These are phyloP conservation scores for Eumerus sabulonum DNA, from an alignment of 2,888 invertebrate species.

Conservation along the genomic window DNA sequence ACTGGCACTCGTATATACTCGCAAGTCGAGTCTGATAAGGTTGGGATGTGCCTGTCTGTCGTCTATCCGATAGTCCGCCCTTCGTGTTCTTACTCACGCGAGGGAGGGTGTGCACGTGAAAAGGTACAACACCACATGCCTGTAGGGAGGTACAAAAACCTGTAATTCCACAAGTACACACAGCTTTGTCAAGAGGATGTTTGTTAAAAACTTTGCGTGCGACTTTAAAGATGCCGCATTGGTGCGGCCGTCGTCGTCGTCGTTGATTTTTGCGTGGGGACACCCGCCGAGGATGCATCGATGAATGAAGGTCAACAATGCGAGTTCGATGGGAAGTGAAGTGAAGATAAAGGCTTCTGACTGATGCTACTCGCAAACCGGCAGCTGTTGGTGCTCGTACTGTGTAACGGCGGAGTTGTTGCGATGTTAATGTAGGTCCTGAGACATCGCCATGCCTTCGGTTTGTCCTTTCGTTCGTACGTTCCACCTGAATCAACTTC, in stretches of 20 bases:
- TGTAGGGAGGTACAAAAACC: slow-evolving; percentile 23
- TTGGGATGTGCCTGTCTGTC: slow-evolving; percentile 62
- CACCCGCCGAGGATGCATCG: slow-evolving; percentile 1
- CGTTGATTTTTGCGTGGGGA: too few relatives aligned
- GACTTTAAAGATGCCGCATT: slow-evolving; percentile 59
- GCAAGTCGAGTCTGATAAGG: slow-evolving; percentile 65
- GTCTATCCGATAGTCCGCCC: slow-evolving; percentile 45
- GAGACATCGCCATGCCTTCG: slow-evolving; percentile 21
- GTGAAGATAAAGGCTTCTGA: slow-evolving; percentile 66
- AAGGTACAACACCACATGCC: too few relatives aligned
- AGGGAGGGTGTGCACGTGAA: slow-evolving; percentile 8
- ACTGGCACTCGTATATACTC: slow-evolving; percentile 16
- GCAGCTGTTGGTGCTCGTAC: slow-evolving; percentile 40
- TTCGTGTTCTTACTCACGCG: slow-evolving; percentile 36
- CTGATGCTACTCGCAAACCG: slow-evolving; percentile 38
- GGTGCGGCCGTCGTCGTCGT: too few relatives aligned
- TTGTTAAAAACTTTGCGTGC: slow-evolving; percentile 62
- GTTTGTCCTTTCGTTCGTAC: slow-evolving; percentile 44
- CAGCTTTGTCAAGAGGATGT: slow-evolving; percentile 66
- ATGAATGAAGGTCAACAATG: slow-evolving; percentile 59
- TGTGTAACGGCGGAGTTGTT: slow-evolving; percentile 38
- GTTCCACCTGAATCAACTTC: slow-evolving; percentile 61
- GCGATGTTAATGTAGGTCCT: slow-evolving; percentile 58
- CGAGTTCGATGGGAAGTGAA: slow-evolving; percentile 61
- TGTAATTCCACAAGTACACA: slow-evolving; percentile 49